Percentiles rank a stretch among this genome's conserved stretches.
phyloP scores from a whole-genome alignment of 2,888 invertebrate species.

The Parnassius smintheus region DNA sequence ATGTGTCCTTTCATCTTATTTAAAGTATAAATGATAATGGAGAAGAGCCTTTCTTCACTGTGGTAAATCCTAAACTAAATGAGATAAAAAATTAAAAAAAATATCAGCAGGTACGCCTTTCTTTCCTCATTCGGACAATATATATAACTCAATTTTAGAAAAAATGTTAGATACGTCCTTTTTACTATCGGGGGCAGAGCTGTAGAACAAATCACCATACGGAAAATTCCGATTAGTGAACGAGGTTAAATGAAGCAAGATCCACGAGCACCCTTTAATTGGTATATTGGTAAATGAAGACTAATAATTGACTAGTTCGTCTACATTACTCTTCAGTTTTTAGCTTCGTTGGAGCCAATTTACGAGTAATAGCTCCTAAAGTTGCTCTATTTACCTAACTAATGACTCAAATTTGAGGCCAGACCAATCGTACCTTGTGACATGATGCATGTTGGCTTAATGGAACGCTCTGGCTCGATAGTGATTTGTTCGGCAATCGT shows the following conservation, averaged over 20 bases:
- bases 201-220: no score
- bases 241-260: not conserved
- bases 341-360: constrained; percentile 6
- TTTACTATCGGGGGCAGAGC: no score
- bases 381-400: constrained; percentile 18
- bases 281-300: not conserved
- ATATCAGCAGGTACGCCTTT: no score
- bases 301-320: constrained; percentile 12
- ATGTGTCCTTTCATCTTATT: no score
- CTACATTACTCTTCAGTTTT: not conserved
- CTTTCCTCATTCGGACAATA: no score
- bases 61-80: no score
- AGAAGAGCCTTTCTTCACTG: no score
- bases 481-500: not conserved
- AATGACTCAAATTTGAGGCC: constrained; percentile 15
- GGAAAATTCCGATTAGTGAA: not conserved
- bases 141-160: no score
- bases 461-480: not conserved
- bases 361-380: constrained; percentile 12
- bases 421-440: not conserved
- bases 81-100: no score
- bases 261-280: not conserved
- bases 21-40: no score
- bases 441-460: constrained; percentile 1
- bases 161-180: no score